A percentile compares a stretch with the other conserved stretches of the same genome.
phyloP scores from a whole-genome alignment of 2,113 vertebrate genomes.

The Pogonocichla stellata region DNA sequence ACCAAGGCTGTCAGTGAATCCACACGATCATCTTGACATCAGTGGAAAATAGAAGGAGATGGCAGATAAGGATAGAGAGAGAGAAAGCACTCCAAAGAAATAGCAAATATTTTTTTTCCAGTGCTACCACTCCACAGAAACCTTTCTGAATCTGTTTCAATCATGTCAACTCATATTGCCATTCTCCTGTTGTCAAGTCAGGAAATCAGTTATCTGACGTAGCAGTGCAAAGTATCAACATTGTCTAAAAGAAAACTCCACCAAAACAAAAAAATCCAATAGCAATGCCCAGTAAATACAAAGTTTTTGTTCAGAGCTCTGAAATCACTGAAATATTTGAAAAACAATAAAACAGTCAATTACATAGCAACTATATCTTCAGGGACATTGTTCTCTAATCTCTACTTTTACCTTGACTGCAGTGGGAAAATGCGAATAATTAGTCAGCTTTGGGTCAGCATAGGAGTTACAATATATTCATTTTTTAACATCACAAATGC shows the following conservation, averaged over 20 bases:
- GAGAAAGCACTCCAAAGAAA: background rate
- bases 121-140: background rate
- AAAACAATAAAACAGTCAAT: background rate
- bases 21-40: background rate
- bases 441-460: background rate
- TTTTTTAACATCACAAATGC: background rate
- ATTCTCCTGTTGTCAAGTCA: background rate
- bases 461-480: background rate
- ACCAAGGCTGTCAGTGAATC: background rate
- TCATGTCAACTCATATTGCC: background rate
- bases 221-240: background rate
- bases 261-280: background rate
- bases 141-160: background rate
- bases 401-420: background rate
- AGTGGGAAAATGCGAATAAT: background rate
- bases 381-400: fast-evolving
- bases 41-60: background rate
- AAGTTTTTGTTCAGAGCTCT: background rate
- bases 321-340: background rate
- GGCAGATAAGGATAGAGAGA: background rate
- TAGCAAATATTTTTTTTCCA: background rate
- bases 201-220: background rate
- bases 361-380: background rate
- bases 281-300: background rate
- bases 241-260: background rate